Percentiles rank a stretch among this genome's conserved stretches.
phyloP scores from a whole-genome alignment of 2,888 invertebrate species.

The Shargacucullia verbasci region DNA sequence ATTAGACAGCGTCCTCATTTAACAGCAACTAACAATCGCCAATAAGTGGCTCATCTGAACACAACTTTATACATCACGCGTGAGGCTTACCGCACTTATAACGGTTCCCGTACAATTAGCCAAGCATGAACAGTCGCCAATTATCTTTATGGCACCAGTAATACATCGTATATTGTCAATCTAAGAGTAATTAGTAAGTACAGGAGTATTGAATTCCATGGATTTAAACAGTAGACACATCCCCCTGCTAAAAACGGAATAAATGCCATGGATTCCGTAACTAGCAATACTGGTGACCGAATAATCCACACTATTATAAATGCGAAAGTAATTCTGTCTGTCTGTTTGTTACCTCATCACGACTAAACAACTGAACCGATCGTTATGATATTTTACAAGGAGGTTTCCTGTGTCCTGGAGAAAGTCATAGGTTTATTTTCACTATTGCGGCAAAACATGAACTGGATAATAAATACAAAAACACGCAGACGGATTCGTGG shows the following conservation, averaged over 20 bases:
- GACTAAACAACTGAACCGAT: too few species aligned
- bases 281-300: too few species aligned
- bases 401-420: too few species aligned
- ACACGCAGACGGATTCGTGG: too few species aligned
- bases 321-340: too few species aligned
- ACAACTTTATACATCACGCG: constrained; percentile 3
- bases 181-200: constrained; percentile 31
- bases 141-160: constrained; percentile 36
- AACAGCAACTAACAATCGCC: constrained; percentile 5
- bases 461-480: too few species aligned
- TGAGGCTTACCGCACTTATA: constrained; percentile 35
- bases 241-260: not conserved
- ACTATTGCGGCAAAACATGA: too few species aligned
- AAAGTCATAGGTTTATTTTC: too few species aligned
- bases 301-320: too few species aligned
- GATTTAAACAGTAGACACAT: constrained; percentile 5
- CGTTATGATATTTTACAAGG: too few species aligned
- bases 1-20: constrained; percentile 4
- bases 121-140: constrained; percentile 39
- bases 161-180: constrained; percentile 22
- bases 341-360: too few species aligned
- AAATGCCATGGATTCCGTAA: too few species aligned
- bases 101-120: constrained; percentile 42
- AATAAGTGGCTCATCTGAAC: constrained; percentile 7
- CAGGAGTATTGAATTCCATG: constrained; percentile 20